These are phyloP conservation scores for Platygyra sinensis DNA, from an alignment of 64 coral and sea anemone genomes.

Conservation along the genomic window DNA sequence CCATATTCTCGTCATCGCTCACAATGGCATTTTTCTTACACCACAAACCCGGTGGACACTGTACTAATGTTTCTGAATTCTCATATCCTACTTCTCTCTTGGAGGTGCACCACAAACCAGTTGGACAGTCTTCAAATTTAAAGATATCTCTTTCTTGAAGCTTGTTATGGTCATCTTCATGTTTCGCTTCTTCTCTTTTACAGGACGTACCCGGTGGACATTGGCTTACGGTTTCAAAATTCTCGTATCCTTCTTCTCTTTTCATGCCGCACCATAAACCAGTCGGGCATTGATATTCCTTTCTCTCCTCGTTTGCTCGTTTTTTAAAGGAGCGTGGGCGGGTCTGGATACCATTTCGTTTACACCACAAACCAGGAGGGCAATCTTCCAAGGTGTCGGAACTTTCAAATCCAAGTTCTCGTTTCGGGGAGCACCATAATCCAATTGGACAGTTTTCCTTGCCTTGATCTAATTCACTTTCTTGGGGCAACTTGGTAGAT, in stretches of 20 bases:
- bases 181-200: constrained; percentile 7
- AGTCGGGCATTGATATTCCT: background rate
- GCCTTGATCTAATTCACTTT: background rate
- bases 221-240: background rate
- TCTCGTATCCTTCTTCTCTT: background rate
- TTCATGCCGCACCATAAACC: background rate
- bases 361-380: constrained; percentile 57
- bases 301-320: background rate
- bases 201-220: constrained; percentile 45
- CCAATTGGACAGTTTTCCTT: constrained; percentile 32
- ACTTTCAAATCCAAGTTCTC: constrained; percentile 14
- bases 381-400: background rate
- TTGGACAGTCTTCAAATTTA: constrained; percentile 17
- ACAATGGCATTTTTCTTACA: constrained; percentile 38
- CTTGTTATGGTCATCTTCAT: background rate
- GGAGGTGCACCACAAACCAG: constrained; percentile 16
- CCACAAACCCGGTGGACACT: constrained; percentile 64
- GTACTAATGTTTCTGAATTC: background rate
- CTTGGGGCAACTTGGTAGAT: background rate
- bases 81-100: background rate
- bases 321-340: background rate
- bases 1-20: background rate
- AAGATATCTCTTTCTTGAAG: background rate
- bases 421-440: constrained; percentile 43
- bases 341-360: background rate